These are phyloP conservation scores for Ophonus ardosiacus DNA, from an alignment of 2,888 invertebrate genomes.

Conservation along the genomic window DNA sequence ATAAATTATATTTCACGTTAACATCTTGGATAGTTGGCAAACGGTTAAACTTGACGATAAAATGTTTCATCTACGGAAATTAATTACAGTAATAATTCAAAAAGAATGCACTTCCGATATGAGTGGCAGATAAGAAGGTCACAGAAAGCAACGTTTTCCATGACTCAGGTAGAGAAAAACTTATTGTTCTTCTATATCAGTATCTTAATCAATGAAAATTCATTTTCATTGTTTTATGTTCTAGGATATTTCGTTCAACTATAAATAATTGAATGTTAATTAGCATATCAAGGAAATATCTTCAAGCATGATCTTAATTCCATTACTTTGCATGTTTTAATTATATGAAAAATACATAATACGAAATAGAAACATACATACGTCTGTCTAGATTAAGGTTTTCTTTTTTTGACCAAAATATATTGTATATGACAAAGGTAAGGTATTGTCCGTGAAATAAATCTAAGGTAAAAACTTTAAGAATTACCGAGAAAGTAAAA, in stretches of 20 bases:
- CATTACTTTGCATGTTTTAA: neutral
- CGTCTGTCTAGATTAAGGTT: too few relatives aligned
- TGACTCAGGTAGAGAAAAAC: slow-evolving; percentile 17
- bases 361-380: too few relatives aligned
- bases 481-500: too few relatives aligned
- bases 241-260: slow-evolving; percentile 3
- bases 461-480: too few relatives aligned
- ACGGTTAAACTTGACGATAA: neutral
- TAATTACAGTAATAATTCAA: neutral
- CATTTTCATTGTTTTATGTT: slow-evolving; percentile 9
- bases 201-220: slow-evolving; percentile 28
- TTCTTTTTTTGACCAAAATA: too few relatives aligned
- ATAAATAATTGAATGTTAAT: neutral
- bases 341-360: neutral
- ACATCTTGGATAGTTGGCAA: too few relatives aligned
- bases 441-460: too few relatives aligned
- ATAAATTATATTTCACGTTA: too few relatives aligned
- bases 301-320: neutral
- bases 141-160: slow-evolving; percentile 13
- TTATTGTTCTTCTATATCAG: slow-evolving; percentile 21
- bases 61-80: neutral
- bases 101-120: neutral
- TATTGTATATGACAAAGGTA: too few relatives aligned
- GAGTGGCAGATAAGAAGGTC: neutral
- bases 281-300: neutral